phyloP scores from a whole-genome alignment of 2,797 vertebrate species.

The Emys orbicularis region DNA sequence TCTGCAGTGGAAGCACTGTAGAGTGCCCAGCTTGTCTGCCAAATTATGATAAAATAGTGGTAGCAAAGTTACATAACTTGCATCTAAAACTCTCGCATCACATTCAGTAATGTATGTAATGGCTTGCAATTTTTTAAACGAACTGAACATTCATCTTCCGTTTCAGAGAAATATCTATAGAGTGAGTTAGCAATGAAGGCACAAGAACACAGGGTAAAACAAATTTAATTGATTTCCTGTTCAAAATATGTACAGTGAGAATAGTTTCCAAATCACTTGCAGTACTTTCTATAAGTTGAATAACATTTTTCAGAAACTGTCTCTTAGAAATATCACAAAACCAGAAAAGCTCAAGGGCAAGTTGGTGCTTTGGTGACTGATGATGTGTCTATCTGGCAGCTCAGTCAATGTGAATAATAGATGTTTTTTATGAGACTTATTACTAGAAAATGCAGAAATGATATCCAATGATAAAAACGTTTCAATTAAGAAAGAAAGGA shows the following conservation, averaged over 20 bases:
- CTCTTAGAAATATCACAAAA: conserved; percentile 67
- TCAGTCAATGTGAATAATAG: conserved; percentile 61
- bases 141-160: conserved; percentile 46
- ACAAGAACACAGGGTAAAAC: conserved; percentile 52
- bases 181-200: conserved; percentile 36
- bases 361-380: conserved; percentile 57
- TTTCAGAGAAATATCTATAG: conserved; percentile 41
- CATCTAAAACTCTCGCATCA: neutral
- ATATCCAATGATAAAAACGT: conserved; percentile 65
- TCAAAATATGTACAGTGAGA: conserved; percentile 22
- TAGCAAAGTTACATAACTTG: conserved; percentile 45
- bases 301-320: conserved; percentile 66
- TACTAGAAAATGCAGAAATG: conserved; percentile 53
- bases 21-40: conserved; percentile 58
- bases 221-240: neutral
- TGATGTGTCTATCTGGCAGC: conserved; percentile 52
- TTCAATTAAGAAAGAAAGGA: conserved; percentile 67
- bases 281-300: conserved; percentile 58
- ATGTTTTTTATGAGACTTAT: conserved; percentile 67
- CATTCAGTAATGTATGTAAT: neutral
- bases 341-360: conserved; percentile 67
- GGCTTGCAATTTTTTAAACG: conserved; percentile 58
- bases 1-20: conserved; percentile 14
- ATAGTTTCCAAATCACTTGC: conserved; percentile 47
- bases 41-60: conserved; percentile 70